Conservation (phyloP, 2,797 vertebrate species). For the Alcedo quadribrachys region DNA sequence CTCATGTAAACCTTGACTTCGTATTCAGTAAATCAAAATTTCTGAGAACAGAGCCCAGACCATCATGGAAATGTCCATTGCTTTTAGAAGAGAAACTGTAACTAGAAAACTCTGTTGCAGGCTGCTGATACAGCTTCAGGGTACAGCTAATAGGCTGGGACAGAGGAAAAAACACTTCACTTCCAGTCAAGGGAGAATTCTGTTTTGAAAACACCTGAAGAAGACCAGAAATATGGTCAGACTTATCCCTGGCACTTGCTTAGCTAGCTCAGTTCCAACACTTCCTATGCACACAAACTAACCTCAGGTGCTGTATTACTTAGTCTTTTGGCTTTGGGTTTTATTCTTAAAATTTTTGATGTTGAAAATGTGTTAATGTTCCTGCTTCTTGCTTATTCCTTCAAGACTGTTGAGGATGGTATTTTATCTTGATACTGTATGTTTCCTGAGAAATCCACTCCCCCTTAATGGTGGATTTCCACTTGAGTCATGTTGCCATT, state of each 20-base stretch:
- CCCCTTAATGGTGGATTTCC: not conserved
- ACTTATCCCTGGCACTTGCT: not conserved
- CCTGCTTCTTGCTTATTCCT: not conserved
- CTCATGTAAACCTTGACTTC: not conserved
- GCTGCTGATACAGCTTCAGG: not conserved
- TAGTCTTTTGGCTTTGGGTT: not conserved
- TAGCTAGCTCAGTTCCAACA: not conserved
- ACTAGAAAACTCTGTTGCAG: not conserved
- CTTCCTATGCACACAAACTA: not conserved
- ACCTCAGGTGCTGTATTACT: not conserved
- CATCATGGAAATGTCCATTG: not conserved
- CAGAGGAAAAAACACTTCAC: not conserved
- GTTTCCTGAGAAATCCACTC: not conserved
- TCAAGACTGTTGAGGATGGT: not conserved
- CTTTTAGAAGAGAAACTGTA: not conserved
- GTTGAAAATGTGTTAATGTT: not conserved
- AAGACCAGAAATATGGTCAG: not conserved
- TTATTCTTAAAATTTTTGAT: not conserved
- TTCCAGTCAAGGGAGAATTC: not conserved
- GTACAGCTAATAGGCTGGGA: not conserved
- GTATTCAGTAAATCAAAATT: not conserved
- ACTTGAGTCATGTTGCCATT: rapidly evolving
- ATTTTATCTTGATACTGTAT: rapidly evolving
- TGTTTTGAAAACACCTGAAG: not conserved
- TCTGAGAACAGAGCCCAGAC: not conserved